Evolutionary conservation across 1,140 invertebrate species (phyloP).

Genomic region (Penaeus vannamei): DNA sequence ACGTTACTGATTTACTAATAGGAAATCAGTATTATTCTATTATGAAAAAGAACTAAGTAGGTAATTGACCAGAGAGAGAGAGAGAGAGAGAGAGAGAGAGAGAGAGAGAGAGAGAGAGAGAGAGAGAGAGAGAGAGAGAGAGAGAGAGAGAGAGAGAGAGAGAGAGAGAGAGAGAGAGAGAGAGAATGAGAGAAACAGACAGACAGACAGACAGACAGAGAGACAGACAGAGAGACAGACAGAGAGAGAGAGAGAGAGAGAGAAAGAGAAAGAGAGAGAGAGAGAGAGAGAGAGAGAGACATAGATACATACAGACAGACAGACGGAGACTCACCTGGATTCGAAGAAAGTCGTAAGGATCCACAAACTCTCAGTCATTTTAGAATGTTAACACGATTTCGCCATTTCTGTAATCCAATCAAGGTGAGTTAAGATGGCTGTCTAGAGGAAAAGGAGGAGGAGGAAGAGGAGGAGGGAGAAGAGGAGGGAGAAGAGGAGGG

Average conservation of each 20-base stretch:
- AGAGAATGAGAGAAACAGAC: background rate
- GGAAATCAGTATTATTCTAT: background rate
- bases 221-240: background rate
- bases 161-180: constrained; percentile 36
- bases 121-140: background rate
- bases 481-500: background rate
- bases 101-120: background rate
- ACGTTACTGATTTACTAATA: too few species aligned
- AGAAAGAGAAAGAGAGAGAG: background rate
- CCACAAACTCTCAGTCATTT: background rate
- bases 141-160: constrained; percentile 38
- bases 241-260: constrained; percentile 2
- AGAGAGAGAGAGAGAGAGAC: background rate
- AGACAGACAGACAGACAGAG: background rate
- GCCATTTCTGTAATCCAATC: too few species aligned
- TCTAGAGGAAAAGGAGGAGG: background rate
- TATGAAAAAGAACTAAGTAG: background rate
- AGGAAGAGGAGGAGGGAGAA: background rate
- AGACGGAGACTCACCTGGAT: background rate
- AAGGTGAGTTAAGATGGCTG: background rate
- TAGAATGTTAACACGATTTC: too few species aligned
- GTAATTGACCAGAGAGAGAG: background rate
- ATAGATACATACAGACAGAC: background rate
- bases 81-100: background rate
- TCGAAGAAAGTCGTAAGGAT: background rate